A percentile compares a stretch with the other conserved stretches of the same genome.
Conservation (phyloP, 2,113 vertebrate species). For the Menura novaehollandiae region DNA sequence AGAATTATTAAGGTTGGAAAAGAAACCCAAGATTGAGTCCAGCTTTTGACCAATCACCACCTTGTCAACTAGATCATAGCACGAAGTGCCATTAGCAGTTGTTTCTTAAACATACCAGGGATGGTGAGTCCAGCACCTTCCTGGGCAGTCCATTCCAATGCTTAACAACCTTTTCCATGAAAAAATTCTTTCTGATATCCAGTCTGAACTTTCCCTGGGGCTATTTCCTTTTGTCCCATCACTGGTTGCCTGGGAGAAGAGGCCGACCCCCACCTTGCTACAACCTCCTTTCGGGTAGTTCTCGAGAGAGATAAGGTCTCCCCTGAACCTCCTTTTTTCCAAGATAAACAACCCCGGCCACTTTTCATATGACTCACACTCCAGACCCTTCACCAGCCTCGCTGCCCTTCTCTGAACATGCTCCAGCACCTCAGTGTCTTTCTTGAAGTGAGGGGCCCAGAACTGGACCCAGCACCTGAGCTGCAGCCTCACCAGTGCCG, state of each 20-base stretch:
- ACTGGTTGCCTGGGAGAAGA: neutral
- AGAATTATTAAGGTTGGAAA: neutral
- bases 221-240: neutral
- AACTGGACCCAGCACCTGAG: neutral
- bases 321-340: neutral
- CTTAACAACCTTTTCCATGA: neutral
- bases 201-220: neutral
- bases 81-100: neutral
- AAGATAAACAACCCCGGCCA: neutral
- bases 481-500: rapidly evolving
- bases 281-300: neutral
- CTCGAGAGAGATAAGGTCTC: neutral
- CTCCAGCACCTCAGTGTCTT: neutral
- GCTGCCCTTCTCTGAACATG: neutral
- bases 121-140: neutral
- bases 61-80: neutral
- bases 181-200: neutral
- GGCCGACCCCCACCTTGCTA: neutral
- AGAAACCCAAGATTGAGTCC: neutral
- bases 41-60: neutral
- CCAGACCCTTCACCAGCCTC: neutral
- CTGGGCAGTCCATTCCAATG: neutral
- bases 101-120: neutral
- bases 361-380: neutral
- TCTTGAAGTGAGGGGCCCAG: neutral